Base-by-base conservation (phyloP, 2,113 vertebrate genomes). In the Leptodactylus fuscus region DNA sequence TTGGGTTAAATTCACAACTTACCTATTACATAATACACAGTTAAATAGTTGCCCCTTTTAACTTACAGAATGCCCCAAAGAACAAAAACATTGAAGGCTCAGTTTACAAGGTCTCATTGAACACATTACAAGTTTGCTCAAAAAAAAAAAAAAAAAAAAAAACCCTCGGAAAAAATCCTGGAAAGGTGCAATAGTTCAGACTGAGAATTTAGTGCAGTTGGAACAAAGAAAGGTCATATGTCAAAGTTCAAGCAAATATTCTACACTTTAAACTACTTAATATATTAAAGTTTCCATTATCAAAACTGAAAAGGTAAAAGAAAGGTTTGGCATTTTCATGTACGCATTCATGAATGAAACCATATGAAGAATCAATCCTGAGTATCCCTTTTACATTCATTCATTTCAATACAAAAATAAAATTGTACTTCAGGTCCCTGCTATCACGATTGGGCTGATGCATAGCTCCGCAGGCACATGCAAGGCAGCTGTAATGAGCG, bases 321-420 rank as follows among this genome's bases (percentile, higher is more conserved):
- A 70, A 41, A 12, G 3, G 36, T 71, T 44, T 70, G 67, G 67
- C 67, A 44, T 89, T 91, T 92, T 90, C 91, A 92, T 93, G 84
- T 82, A 91, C 87, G 90, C 89, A 88, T 90, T 91, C 87, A 93
- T 92, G 92, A 90, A 90, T 91, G 93, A 91, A 93, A 92, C 89
- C n/a, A n/a, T n/a, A n/a, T n/a, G n/a, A n/a, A n/a, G n/a, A n/a
- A n/a, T 94, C 89, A 96, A 94, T 96, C 96, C 96, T 97, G 96
- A 98, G 96, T 94, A 94, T 94, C 92, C 92, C 94, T n/a, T 41
- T 41, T 93, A 41, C n/a, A 95, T 96, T 97, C 96, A 97, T 97
- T 97, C 96, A 92, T 95, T n/a, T n/a, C n/a, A n/a, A 94, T 91
- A 92, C 93, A 94, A 93, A 93, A 94, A 93, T 90, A n/a, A 95